These are phyloP conservation scores for Linyphia triangularis DNA, from an alignment of 2,888 invertebrate genomes.

Conservation along the genomic window DNA sequence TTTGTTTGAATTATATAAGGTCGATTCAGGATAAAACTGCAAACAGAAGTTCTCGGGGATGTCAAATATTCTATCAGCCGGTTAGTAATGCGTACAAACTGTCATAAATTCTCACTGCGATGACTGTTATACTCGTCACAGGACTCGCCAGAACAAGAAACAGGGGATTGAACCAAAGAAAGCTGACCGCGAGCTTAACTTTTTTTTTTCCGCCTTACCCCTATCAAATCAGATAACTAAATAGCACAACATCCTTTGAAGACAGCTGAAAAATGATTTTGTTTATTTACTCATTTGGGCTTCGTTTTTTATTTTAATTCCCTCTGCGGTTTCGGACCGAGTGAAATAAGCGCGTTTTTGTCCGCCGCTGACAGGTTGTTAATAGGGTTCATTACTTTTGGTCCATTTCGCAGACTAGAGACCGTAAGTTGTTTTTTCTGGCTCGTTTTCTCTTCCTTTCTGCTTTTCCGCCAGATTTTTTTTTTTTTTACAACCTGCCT, in stretches of 20 bases:
- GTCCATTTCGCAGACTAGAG: constrained; percentile 45
- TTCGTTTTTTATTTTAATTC: constrained; percentile 37
- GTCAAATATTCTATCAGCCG: constrained; percentile 25
- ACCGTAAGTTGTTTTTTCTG: constrained; percentile 2
- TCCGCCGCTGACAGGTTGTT: constrained; percentile 44
- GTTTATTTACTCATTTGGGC: constrained; percentile 45
- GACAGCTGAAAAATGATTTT: constrained; percentile 45
- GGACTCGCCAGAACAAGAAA: background rate
- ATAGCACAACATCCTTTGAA: constrained; percentile 22
- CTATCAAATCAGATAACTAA: constrained; percentile 14
- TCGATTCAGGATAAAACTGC: no score
- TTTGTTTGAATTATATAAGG: no score
- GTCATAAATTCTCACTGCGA: constrained; percentile 27
- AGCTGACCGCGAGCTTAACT: background rate
- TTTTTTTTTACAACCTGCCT: constrained; percentile 43
- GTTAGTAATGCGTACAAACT: constrained; percentile 15
- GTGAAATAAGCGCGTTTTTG: constrained; percentile 37
- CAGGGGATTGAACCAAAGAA: constrained; percentile 10
- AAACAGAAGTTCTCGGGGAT: background rate
- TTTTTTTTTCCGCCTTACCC: background rate
- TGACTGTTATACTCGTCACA: constrained; percentile 12
- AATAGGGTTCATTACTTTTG: constrained; percentile 58
- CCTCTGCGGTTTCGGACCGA: background rate
- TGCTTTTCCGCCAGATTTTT: background rate
- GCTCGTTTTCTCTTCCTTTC: constrained; percentile 22